These are phyloP conservation scores for Anniella stebbinsi DNA, from an alignment of 2,797 vertebrate genomes.

Conservation along the genomic window DNA sequence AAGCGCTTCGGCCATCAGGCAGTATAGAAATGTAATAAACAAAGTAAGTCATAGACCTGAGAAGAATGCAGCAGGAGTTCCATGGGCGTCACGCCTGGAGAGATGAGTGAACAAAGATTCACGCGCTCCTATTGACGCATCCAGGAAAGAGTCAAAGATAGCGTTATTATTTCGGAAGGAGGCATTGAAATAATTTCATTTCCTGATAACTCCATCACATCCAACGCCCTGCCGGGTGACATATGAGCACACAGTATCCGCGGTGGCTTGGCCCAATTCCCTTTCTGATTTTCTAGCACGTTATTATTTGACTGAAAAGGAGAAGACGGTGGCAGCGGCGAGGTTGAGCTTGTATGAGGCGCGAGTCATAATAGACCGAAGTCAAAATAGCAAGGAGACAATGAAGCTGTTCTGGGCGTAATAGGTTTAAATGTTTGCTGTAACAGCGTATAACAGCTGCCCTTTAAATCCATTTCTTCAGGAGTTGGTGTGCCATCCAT, in stretches of 20 bases:
- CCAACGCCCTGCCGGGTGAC: not conserved
- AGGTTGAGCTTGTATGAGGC: slow-evolving; percentile 50
- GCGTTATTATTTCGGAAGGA: not conserved
- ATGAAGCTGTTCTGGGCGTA: slow-evolving; percentile 62
- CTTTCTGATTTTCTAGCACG: not conserved
- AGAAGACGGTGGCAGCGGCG: not conserved
- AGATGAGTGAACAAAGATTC: not conserved
- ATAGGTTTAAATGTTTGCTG: slow-evolving; percentile 69
- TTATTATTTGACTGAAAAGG: not conserved
- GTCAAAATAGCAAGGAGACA: slow-evolving; percentile 57
- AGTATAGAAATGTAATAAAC: too few species aligned
- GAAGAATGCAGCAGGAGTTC: not conserved
- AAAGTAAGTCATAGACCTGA: not conserved
- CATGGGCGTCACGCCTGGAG: not conserved
- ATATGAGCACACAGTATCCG: not conserved
- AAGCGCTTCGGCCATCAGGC: too few species aligned
- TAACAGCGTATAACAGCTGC: slow-evolving; percentile 65
- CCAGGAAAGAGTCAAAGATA: not conserved
- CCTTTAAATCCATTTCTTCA: slow-evolving; percentile 74
- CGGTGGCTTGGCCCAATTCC: not conserved
- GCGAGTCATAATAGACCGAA: slow-evolving; percentile 42
- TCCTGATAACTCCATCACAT: slow-evolving; percentile 1
- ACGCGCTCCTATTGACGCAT: not conserved
- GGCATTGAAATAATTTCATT: not conserved
- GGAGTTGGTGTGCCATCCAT: slow-evolving; percentile 68